Base-by-base conservation (phyloP, 2,113 vertebrate genomes). In the Elachura formosa region DNA sequence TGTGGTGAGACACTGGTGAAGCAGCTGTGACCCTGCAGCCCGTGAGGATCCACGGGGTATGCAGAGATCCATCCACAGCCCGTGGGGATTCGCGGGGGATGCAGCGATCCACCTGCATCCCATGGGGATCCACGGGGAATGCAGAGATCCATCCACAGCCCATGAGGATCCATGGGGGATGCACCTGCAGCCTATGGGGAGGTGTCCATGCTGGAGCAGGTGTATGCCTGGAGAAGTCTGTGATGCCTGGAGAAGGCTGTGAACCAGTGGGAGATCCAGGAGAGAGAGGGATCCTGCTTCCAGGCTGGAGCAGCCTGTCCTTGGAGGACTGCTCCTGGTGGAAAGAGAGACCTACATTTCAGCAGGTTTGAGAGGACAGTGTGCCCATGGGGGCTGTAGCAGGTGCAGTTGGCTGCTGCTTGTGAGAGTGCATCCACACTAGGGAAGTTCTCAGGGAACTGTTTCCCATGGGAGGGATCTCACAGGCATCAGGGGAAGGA, bases 401-500 rank as follows among this genome's bases (percentile, higher is more conserved):
- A 52, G 49, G 26, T 52, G 49, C 3, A 3, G 26, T 51, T 51
- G 3, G 1, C 10, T 51, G 54, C 36, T 81, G 15, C 24, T 28
- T 0, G 0, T 49, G 45, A 12, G 36, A 61, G 5, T 2, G 12
- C 15, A 31, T 1, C 12, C 38, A 14, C 0, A 0, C 17, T 0
- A 1, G 7, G 4, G 33, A 26, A 26, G 3, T 17, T 62, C 33
- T 3, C 0, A 0, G 26, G 62, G 38, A 43, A 4, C 46, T 51
- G 31, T 61, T 2, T 28, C 14, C 51, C 0, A 0, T 38, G 51
- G 41, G 23, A 40, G 3, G 43, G 34, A 40, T 19, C 18, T 8
- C 43, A 81, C 0, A 45, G 18, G 18, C 16, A 45, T 17, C 19
- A 52, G 26, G 26, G 46, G 18, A 52, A 62, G 26, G 34, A 14